These are phyloP conservation scores for Halcyon chelicuti DNA, from an alignment of 2,797 vertebrate genomes.

Conservation along the genomic window DNA sequence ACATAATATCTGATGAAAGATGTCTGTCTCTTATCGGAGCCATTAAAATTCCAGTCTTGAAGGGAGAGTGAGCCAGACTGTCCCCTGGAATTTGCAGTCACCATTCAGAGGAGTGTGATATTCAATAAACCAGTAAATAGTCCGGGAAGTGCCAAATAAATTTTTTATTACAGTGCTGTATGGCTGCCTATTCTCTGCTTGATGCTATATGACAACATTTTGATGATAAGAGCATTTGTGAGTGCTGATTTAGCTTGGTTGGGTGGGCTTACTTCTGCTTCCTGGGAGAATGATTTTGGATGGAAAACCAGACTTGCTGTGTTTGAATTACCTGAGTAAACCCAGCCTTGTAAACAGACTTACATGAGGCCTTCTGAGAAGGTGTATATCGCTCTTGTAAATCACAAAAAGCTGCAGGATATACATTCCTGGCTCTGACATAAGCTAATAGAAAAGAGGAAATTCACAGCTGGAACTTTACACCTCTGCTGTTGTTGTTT, in stretches of 20 bases:
- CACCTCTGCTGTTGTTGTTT: not conserved
- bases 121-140: not conserved
- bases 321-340: constrained; percentile 37
- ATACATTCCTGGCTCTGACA: not conserved
- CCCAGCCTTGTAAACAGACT: constrained; percentile 2
- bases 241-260: not conserved
- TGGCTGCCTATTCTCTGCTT: not conserved
- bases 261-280: not conserved
- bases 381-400: not conserved
- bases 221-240: not conserved
- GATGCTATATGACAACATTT: not conserved
- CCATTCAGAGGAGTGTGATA: not conserved
- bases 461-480: not conserved
- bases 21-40: not conserved
- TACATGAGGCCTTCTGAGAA: not conserved
- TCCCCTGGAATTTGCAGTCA: constrained; percentile 38
- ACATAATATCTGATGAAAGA: constrained; percentile 62
- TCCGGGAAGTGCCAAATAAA: not conserved
- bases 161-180: constrained; percentile 27
- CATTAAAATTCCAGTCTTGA: constrained; percentile 75
- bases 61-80: not conserved
- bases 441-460: not conserved
- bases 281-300: not conserved
- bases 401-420: constrained; percentile 1
- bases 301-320: not conserved